These are phyloP conservation scores for Charanyca ferruginea DNA, from an alignment of 2,888 invertebrate species.

Conservation along the genomic window DNA sequence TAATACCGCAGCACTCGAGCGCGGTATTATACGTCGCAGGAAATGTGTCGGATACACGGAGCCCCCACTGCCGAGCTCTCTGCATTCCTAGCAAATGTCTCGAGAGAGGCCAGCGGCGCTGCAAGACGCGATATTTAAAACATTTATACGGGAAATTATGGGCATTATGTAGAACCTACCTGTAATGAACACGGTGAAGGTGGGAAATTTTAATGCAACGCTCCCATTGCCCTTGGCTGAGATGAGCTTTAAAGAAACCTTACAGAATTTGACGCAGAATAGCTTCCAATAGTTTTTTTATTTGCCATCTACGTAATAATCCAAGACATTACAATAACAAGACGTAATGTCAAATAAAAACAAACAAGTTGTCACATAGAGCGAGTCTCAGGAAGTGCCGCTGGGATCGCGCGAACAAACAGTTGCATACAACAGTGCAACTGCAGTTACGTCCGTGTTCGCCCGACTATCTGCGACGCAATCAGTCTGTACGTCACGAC, in stretches of 20 bases:
- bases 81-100: constrained; percentile 41
- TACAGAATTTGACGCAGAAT: neutral
- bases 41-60: constrained; percentile 18
- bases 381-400: constrained; percentile 27
- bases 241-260: neutral
- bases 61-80: neutral
- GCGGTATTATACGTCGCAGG: constrained; percentile 32
- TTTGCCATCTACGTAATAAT: too few species aligned
- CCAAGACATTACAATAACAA: neutral
- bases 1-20: constrained; percentile 40
- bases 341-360: constrained; percentile 9
- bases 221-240: neutral
- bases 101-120: neutral
- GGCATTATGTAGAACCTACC: neutral
- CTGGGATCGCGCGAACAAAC: constrained; percentile 28
- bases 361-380: constrained; percentile 12
- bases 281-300: neutral
- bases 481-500: neutral
- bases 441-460: constrained; percentile 10
- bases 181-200: neutral
- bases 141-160: constrained; percentile 22
- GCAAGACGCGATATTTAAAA: constrained; percentile 30
- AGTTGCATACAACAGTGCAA: constrained; percentile 33
- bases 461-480: neutral
- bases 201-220: neutral